phyloP scores from a whole-genome alignment of 2,888 invertebrate species.

The Scaptomyza flava region DNA sequence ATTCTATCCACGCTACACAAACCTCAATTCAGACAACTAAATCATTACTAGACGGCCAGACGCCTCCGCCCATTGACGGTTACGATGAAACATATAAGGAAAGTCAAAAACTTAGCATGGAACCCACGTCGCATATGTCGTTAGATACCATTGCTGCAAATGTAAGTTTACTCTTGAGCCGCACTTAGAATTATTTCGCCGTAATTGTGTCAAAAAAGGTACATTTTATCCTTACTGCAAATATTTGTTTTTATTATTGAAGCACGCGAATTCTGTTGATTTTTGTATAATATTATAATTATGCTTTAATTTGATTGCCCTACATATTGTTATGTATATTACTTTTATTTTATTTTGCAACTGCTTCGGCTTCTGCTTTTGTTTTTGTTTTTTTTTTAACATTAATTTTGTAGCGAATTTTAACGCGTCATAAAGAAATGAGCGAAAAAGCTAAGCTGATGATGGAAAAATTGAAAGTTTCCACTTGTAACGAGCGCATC shows the following conservation, averaged over 20 bases:
- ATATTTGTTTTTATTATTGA: neutral
- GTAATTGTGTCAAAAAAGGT: neutral
- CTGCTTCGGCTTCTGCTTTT: conserved; percentile 60
- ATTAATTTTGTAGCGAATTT: conserved; percentile 82
- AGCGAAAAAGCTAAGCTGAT: conserved; percentile 85
- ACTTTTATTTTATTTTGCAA: conserved; percentile 52
- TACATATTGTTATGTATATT: conserved; percentile 29
- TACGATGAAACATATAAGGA: conserved; percentile 37
- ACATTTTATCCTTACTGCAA: neutral
- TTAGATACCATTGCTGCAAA: conserved; percentile 85
- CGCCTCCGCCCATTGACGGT: conserved; percentile 31
- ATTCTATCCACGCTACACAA: conserved; percentile 80
- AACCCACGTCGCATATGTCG: conserved; percentile 72
- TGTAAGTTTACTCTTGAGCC: conserved; percentile 82
- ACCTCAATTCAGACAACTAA: conserved; percentile 54
- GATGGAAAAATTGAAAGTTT: conserved; percentile 84
- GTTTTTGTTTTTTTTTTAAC: conserved; percentile 52
- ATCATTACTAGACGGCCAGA: conserved; percentile 28
- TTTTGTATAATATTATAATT: neutral
- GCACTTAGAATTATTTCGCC: neutral
- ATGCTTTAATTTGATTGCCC: conserved; percentile 21
- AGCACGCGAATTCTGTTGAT: neutral
- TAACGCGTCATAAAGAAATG: conserved; percentile 85
- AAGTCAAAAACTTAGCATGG: conserved; percentile 45
- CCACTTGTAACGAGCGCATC: conserved; percentile 75